Evolutionary conservation across 2,797 vertebrate genomes (phyloP), one percentile per base, ranked within the genome.

Genomic region (Channa striata): DNA sequence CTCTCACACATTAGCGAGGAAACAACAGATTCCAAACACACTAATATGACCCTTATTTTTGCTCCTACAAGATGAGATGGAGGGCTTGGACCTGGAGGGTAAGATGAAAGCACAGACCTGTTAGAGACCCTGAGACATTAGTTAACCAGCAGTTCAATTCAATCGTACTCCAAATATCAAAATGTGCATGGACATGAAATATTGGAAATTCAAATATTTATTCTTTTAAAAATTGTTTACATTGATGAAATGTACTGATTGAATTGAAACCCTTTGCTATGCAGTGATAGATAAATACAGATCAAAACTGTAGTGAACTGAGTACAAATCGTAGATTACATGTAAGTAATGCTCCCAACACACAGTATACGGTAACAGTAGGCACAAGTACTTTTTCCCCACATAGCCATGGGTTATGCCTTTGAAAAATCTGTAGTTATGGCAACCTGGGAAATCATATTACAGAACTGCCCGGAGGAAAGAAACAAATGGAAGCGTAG

Each of bases 1-100:
- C 7, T 8, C 36, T 46, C n/a, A 46, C n/a, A 11, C 6, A 57
- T 17, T n/a, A 21, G 13, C 6, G 8, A n/a, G 33, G 4, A 25
- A 2, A 6, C 21, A 2, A 21, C 6, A 44, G 4, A 30, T 30
- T 20, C 54, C 12, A 48, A 79, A 52, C 33, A 54, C 39, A 71
- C 79, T 88, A 89, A 91, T 85, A 33, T 72, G 51, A 70, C 71
- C 91, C 68, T 88, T 48, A 74, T 89, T 90, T 93, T 66, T 93
- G 66, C 83, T 61, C 80, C 77, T 81, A 68, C 86, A 93, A 95
- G 94, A 94, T 87, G 92, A 94, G 82, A 92, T 94, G 93, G 94
- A 94, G 73, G 93, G 93, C 73, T 90, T 93, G 93, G 93, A 93
- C 77, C 83, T 95, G 74, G 93, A 95, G 93, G 93, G 93, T 95